phyloP scores from a whole-genome alignment of 2,113 vertebrate species.

The Dipodomys spectabilis region DNA sequence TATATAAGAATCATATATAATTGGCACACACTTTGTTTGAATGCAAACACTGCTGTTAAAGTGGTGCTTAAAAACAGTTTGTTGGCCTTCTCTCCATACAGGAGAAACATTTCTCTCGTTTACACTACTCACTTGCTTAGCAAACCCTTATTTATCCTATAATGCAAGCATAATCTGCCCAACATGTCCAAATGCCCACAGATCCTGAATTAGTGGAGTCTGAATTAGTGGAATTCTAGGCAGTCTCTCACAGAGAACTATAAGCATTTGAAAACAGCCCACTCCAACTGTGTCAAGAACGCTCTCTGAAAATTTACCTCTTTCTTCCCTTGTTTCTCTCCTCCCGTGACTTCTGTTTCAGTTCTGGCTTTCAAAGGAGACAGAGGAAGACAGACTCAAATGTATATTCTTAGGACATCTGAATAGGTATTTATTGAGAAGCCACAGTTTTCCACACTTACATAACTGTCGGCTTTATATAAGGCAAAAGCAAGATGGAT shows the following conservation, averaged over 20 bases:
- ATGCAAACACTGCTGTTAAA: conserved; percentile 84
- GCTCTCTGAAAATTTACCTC: not conserved
- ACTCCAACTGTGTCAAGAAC: not conserved
- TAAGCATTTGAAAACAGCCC: not conserved
- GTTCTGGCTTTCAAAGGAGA: conserved; percentile 79
- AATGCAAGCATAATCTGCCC: conserved; percentile 76
- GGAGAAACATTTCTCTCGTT: conserved; percentile 82
- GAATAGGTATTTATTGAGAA: conserved; percentile 94
- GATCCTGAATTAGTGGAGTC: conserved; percentile 62
- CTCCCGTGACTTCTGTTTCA: conserved; percentile 64
- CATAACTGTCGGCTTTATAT: conserved; percentile 96
- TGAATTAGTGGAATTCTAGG: conserved; percentile 67
- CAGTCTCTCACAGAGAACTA: not conserved
- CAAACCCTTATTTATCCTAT: conserved; percentile 82
- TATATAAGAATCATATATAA: conserved; percentile 85
- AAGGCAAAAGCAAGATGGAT: conserved; percentile 94
- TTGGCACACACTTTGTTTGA: conserved; percentile 84
- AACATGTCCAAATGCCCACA: conserved; percentile 78
- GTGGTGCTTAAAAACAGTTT: conserved; percentile 83
- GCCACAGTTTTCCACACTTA: conserved; percentile 95
- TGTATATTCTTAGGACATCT: conserved; percentile 85
- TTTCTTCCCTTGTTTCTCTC: not conserved
- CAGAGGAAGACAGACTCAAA: conserved; percentile 83
- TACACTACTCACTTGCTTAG: conserved; percentile 79
- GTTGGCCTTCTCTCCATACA: conserved; percentile 80